Base-by-base conservation (phyloP, 2,888 invertebrate species). In the Eupsilia transversa region DNA sequence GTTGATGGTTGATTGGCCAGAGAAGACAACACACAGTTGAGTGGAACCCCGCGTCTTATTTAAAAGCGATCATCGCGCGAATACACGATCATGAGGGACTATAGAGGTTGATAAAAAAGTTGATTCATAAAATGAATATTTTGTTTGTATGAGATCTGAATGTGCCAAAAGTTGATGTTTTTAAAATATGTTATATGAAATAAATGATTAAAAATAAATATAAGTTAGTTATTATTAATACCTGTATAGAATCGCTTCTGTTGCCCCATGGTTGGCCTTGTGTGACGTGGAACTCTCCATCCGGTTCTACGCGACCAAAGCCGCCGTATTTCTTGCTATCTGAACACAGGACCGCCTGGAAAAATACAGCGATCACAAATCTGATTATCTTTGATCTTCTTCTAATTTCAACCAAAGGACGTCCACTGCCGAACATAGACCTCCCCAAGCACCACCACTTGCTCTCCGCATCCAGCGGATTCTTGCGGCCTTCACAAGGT, bases 241-340 rank as follows among this genome's bases (percentile, higher is more conserved):
- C 97, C 94, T 97, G 97, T 81, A 97, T 92, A 74, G 97, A 97
- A 87, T 96, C 96, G 60, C 88, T 94, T 64, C 96, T 89, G 88
- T 96, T 94, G 38, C 93, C 94, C 96, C 96, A 96, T 0, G 95
- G 92, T 66, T 93, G 90, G 60, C 93, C 93, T 82, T 95, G 95
- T 9, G 96, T 96, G 49, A 85, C 72, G 82, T 96, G 96, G 27
- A 82, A 87, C 23, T 93, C 94, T 0, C 92, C 93, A 46, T 93
- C 90, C 0, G 93, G 91, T 84, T 96, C 96, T 27, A 96, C 94
- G 30, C 96, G 93, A 1, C 96, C 96, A 74, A 96, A 96, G 0
- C 96, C 96, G 14, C 94, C 94, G 77, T 96, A 96, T 71, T 91
- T 93, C 83, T 95, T 95, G 83, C 96, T 96, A 82, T 96, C 96